Percentiles rank a stretch among this genome's conserved stretches.
Evolutionary conservation across 2,888 invertebrate genomes (phyloP).

Genomic region (Epicampocera succincta): DNA sequence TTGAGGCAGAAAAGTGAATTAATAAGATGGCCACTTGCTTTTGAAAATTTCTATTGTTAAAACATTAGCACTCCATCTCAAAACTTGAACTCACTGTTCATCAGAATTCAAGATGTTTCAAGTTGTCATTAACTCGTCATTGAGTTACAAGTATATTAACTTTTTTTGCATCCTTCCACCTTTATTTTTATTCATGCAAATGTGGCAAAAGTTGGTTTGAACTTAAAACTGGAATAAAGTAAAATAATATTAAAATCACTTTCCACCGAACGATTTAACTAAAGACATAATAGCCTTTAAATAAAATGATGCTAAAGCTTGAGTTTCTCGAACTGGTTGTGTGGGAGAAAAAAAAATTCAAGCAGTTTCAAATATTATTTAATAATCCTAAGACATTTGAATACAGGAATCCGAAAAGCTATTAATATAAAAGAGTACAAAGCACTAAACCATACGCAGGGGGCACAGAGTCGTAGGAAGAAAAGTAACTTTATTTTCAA

Average conservation of each 20-base stretch:
- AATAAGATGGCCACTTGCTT: conserved; percentile 51
- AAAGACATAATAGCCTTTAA: background rate
- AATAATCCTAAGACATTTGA: too few species aligned
- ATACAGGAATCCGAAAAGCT: too few species aligned
- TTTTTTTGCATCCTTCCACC: background rate
- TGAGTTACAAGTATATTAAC: conserved; percentile 45
- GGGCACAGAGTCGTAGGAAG: too few species aligned
- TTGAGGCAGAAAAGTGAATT: conserved; percentile 41
- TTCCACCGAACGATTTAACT: background rate
- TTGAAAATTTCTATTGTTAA: conserved; percentile 49
- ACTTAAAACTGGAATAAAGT: conserved; percentile 13
- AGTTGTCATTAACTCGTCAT: conserved; percentile 69
- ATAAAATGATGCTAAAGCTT: background rate
- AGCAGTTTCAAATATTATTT: too few species aligned
- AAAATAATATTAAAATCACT: conserved; percentile 18
- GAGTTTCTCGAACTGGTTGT: too few species aligned
- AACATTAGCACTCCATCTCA: conserved; percentile 63
- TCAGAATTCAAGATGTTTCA: conserved; percentile 68
- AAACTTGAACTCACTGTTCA: conserved; percentile 54
- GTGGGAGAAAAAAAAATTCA: too few species aligned
- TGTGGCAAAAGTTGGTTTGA: conserved; percentile 3
- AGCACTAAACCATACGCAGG: too few species aligned
- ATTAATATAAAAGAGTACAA: too few species aligned
- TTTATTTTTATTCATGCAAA: background rate
- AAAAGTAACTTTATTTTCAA: too few species aligned